These are phyloP conservation scores for Nephrocerus scutellatus DNA, from an alignment of 2,888 invertebrate species.

Conservation along the genomic window DNA sequence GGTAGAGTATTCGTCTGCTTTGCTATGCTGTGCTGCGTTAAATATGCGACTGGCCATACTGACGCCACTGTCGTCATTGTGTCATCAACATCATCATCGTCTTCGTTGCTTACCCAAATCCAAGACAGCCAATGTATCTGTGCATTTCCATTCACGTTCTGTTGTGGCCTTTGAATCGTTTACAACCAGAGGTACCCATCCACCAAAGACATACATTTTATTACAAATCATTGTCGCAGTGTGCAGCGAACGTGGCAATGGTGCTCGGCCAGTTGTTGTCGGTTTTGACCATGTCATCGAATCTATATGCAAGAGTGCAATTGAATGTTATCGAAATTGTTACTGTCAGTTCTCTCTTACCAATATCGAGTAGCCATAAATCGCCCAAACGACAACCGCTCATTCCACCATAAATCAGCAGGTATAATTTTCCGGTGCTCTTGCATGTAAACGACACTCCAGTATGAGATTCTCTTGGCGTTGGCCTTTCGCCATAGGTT, in stretches of 20 bases:
- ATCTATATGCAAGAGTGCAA: conserved; percentile 52
- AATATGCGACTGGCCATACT: too few species aligned
- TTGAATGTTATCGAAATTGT: too few species aligned
- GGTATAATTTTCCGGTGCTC: conserved; percentile 67
- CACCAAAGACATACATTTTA: conserved; percentile 98
- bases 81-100: too few species aligned
- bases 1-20: too few species aligned
- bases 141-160: conserved; percentile 99
- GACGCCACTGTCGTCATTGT: too few species aligned
- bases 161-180: conserved; percentile 88
- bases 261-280: conserved; percentile 74
- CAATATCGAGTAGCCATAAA: conserved; percentile 89
- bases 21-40: too few species aligned
- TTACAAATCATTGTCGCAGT: conserved; percentile 92
- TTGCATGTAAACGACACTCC: conserved; percentile 84
- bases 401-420: conserved; percentile 98
- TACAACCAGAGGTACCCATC: conserved; percentile 96
- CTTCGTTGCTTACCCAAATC: conserved; percentile 66
- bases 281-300: conserved; percentile 94
- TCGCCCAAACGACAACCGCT: conserved; percentile 97
- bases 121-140: conserved; percentile 90
- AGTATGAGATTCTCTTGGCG: conserved; percentile 94
- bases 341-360: too few species aligned
- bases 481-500: conserved; percentile 83
- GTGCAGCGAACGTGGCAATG: conserved; percentile 91